A percentile compares a stretch with the other conserved stretches of the same genome.
These are phyloP conservation scores for Scaptomyza pallida DNA, from an alignment of 1,140 invertebrate species.

Conservation along the genomic window DNA sequence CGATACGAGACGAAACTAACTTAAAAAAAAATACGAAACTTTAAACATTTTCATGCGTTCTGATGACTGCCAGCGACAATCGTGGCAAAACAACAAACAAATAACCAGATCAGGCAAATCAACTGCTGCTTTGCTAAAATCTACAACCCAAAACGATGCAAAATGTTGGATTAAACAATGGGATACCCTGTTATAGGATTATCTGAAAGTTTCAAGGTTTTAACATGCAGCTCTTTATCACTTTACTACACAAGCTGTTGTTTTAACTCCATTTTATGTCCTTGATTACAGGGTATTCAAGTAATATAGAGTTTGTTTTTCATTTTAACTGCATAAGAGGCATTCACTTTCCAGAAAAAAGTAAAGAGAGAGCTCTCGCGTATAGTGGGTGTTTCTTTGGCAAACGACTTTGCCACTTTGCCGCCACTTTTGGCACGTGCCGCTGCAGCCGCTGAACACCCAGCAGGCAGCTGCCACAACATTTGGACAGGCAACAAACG, in stretches of 20 bases:
- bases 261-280: too few relatives aligned
- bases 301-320: neutral
- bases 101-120: conserved; percentile 17
- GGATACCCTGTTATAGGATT: neutral
- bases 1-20: conserved; percentile 50
- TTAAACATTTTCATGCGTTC: conserved; percentile 67
- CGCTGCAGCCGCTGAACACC: conserved; percentile 3
- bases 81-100: neutral
- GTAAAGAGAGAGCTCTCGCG: too few relatives aligned
- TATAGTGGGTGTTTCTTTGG: conserved; percentile 42
- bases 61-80: conserved; percentile 21
- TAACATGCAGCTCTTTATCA: too few relatives aligned
- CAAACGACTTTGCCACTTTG: conserved; percentile 63
- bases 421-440: conserved; percentile 58
- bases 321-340: neutral
- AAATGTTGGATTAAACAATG: neutral
- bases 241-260: too few relatives aligned
- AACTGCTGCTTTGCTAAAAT: neutral
- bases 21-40: conserved; percentile 58
- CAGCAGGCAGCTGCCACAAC: conserved; percentile 15
- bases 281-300: neutral
- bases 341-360: too few relatives aligned
- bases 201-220: too few relatives aligned
- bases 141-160: neutral
- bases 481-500: conserved; percentile 36